Conservation (phyloP, 2,888 invertebrate genomes). For the Iphiclides podalirius region DNA sequence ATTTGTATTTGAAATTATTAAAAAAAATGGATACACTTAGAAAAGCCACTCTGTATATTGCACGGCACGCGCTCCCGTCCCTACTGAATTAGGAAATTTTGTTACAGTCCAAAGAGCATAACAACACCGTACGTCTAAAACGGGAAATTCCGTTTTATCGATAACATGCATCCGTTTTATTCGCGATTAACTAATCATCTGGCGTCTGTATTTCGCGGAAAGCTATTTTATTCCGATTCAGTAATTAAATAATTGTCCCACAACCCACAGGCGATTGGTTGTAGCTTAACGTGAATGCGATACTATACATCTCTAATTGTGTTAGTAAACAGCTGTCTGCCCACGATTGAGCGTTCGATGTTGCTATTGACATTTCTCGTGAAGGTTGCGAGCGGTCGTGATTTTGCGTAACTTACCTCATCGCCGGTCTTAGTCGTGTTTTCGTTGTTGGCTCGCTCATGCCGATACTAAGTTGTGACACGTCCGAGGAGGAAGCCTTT, state of each 20-base stretch:
- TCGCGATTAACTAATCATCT: background rate
- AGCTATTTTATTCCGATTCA: slow-evolving; percentile 1
- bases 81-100: too few species aligned
- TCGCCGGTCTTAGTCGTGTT: slow-evolving; percentile 51
- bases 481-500: slow-evolving; percentile 13
- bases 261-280: too few species aligned
- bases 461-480: slow-evolving; percentile 47
- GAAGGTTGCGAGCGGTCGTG: slow-evolving; percentile 70
- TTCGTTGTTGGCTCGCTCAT: slow-evolving; percentile 57
- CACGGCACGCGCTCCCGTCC: background rate
- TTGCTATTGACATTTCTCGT: slow-evolving; percentile 74
- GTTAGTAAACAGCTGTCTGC: slow-evolving; percentile 48
- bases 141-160: background rate
- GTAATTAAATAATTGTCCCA: background rate
- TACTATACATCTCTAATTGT: slow-evolving; percentile 36
- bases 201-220: background rate
- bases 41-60: too few species aligned
- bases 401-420: slow-evolving; percentile 72
- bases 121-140: background rate
- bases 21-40: too few species aligned
- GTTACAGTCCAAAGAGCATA: too few species aligned
- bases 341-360: slow-evolving; percentile 47
- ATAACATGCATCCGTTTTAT: background rate
- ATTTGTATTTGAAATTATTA: too few species aligned
- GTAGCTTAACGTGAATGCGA: too few species aligned